phyloP scores from a whole-genome alignment of 1,140 invertebrate genomes.

The Patella vulgata region DNA sequence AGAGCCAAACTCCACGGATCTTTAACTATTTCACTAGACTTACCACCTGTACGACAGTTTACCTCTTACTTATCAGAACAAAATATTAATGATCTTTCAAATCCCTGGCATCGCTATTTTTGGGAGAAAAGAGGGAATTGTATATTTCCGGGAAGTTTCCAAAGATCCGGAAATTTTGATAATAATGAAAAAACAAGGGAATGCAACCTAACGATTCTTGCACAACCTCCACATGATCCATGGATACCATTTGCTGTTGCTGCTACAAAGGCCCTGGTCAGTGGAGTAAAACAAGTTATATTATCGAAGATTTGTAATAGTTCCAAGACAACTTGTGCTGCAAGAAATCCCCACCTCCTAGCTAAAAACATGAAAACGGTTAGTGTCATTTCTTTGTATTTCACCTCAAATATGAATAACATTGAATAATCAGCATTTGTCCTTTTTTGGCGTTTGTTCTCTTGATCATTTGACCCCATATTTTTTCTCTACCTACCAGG shows the following conservation, averaged over 20 bases:
- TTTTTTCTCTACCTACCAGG: too few species aligned
- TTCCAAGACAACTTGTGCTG: neutral
- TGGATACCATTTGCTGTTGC: conserved; percentile 8
- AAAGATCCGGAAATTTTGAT: neutral
- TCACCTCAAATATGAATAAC: too few species aligned
- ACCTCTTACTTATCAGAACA: conserved; percentile 1
- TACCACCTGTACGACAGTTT: neutral
- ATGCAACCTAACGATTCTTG: neutral
- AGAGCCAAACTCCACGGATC: conserved; percentile 8
- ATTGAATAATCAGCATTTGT: too few species aligned
- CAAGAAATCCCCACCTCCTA: neutral
- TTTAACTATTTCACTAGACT: conserved; percentile 9
- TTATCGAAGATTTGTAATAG: neutral
- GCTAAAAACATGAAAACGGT: neutral
- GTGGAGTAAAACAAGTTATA: conserved; percentile 2
- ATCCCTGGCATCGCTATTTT: conserved; percentile 13
- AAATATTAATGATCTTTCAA: neutral
- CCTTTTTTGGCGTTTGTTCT: too few species aligned
- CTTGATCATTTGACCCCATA: too few species aligned
- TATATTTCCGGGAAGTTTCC: conserved; percentile 10
- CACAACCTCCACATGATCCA: conserved; percentile 3
- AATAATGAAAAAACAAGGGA: neutral
- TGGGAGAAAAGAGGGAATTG: conserved; percentile 11
- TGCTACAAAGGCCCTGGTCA: neutral
- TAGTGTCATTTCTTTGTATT: too few species aligned